Evolutionary conservation across 1,140 invertebrate species (phyloP).

Genomic region (Drusus annulatus): DNA sequence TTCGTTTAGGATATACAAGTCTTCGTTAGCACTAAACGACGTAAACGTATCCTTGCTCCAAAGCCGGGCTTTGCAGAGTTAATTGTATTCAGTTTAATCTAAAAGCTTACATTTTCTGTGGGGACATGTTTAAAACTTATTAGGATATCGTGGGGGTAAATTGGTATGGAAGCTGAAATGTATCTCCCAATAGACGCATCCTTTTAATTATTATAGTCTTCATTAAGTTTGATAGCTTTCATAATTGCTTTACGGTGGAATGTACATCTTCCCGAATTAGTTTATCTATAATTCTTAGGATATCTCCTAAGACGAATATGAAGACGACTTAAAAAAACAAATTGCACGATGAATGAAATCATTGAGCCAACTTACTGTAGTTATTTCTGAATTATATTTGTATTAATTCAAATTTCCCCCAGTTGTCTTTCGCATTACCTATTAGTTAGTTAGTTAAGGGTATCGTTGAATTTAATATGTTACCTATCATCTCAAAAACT

Average conservation of each 20-base stretch:
- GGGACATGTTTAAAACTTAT: conserved; percentile 58
- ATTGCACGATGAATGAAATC: no score
- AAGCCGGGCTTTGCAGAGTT: conserved; percentile 46
- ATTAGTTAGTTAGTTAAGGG: no score
- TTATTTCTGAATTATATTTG: no score
- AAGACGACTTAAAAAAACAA: no score
- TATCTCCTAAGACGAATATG: no score
- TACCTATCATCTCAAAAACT: conserved; percentile 21
- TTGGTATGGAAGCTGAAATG: conserved; percentile 39
- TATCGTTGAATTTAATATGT: not conserved
- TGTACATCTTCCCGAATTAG: no score
- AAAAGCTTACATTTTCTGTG: conserved; percentile 56
- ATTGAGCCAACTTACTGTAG: no score
- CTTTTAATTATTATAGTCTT: conserved; percentile 8
- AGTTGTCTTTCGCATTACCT: no score
- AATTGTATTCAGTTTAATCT: conserved; percentile 57
- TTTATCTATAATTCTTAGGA: no score
- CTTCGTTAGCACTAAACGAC: conserved; percentile 42
- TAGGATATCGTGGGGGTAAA: conserved; percentile 48
- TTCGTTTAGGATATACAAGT: conserved; percentile 40
- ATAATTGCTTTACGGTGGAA: not conserved
- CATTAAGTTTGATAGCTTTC: not conserved
- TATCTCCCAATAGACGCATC: conserved; percentile 26
- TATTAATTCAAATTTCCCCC: no score
- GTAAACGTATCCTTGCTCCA: conserved; percentile 39